Conservation (phyloP, 1,140 invertebrate species). For the Tetramorium simillimum region DNA sequence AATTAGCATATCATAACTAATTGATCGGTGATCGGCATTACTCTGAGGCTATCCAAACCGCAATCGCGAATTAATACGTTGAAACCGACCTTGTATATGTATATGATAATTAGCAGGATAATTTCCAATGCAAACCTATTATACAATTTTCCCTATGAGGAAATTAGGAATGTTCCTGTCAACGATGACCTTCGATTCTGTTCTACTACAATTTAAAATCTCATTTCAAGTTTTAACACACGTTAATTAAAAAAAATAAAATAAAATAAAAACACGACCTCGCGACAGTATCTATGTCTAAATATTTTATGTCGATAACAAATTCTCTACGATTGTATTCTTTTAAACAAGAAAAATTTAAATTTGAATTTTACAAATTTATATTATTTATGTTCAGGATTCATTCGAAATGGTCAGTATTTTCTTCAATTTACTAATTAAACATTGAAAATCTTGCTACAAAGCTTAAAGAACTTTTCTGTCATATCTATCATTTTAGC, state of each 20-base stretch:
- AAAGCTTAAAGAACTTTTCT: not conserved
- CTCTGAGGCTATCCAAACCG: not conserved
- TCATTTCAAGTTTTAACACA: not conserved
- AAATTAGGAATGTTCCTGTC: conserved; percentile 24
- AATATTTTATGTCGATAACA: not conserved
- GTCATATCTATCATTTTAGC: not conserved
- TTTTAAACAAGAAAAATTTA: not conserved
- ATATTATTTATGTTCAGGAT: not conserved
- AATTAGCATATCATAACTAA: conserved; percentile 1
- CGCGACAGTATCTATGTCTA: not conserved
- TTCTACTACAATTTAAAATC: not conserved
- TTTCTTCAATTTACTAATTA: not conserved
- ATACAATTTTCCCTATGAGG: not conserved
- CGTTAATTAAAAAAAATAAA: too few species aligned
- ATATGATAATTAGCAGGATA: not conserved
- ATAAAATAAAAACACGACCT: too few species aligned
- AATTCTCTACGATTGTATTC: not conserved
- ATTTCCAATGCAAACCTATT: not conserved
- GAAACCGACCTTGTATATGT: not conserved
- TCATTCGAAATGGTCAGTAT: not conserved
- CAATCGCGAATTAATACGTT: not conserved
- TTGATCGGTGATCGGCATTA: not conserved
- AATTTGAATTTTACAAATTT: not conserved
- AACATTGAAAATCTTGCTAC: not conserved
- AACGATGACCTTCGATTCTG: not conserved